Evolutionary conservation across 2,113 vertebrate species (phyloP).

Genomic region (Apteryx owenii): DNA sequence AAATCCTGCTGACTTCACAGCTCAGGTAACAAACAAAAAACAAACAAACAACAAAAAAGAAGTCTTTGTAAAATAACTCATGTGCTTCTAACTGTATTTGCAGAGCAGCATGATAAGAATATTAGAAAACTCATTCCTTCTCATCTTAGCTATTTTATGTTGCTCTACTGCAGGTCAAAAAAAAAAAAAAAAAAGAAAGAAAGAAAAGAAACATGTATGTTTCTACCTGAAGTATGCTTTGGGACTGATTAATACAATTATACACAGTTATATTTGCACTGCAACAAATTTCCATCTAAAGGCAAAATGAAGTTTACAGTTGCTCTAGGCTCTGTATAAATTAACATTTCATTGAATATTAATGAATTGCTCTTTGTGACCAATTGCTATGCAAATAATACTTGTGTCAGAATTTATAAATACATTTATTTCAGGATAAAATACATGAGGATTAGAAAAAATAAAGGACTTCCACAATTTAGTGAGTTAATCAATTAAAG

Average conservation of each 20-base stretch:
- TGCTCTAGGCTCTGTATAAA: conserved; percentile 70
- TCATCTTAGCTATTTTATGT: neutral
- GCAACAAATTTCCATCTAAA: conserved; percentile 78
- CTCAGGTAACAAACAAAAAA: neutral
- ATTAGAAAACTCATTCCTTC: neutral
- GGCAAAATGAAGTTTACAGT: conserved; percentile 80
- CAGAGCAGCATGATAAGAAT: neutral
- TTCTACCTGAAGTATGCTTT: conserved; percentile 57
- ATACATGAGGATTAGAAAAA: neutral
- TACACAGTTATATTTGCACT: conserved; percentile 74
- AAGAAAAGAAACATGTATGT: conserved; percentile 38
- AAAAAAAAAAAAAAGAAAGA: neutral
- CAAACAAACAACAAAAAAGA: neutral
- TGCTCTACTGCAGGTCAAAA: neutral
- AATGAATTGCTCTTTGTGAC: conserved; percentile 80
- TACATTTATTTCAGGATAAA: conserved; percentile 72
- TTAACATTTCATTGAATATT: conserved; percentile 80
- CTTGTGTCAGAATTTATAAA: conserved; percentile 76
- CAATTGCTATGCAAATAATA: conserved; percentile 78
- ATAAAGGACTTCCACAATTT: conserved; percentile 14
- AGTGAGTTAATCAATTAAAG: conserved; percentile 34
- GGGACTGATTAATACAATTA: conserved; percentile 77
- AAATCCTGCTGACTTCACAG: neutral
- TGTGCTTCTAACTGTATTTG: neutral
- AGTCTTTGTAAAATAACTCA: neutral